phyloP scores from a whole-genome alignment of 2,113 vertebrate genomes.

The Gasterosteus nipponicus region DNA sequence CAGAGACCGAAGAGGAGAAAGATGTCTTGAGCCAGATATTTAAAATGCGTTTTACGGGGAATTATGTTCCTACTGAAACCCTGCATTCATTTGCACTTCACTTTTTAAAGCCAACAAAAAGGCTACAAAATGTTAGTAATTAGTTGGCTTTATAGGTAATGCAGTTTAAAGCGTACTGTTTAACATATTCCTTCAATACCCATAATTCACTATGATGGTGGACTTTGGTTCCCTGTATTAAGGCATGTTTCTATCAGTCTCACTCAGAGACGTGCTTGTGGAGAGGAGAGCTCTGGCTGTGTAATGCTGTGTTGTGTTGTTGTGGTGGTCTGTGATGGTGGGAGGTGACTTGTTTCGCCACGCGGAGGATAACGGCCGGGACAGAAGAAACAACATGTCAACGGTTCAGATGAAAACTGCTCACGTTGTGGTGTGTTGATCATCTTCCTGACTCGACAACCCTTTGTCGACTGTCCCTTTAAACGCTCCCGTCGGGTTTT shows the following conservation, averaged over 20 bases:
- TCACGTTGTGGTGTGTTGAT: neutral
- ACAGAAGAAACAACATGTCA: neutral
- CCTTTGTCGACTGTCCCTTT: conserved; percentile 9
- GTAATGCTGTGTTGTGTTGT: neutral
- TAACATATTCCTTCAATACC: neutral
- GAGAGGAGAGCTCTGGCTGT: neutral
- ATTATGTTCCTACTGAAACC: neutral
- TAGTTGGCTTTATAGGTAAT: neutral
- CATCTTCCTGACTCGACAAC: neutral
- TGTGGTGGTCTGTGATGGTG: conserved; percentile 6
- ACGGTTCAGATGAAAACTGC: neutral
- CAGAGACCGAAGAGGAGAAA: neutral
- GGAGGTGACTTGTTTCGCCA: conserved; percentile 15
- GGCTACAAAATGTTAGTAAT: neutral
- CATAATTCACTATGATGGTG: neutral
- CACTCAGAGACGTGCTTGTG: neutral
- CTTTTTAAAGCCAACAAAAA: too few relatives aligned
- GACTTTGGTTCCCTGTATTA: neutral
- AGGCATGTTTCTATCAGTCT: neutral
- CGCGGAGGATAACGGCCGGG: neutral
- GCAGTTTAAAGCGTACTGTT: too few relatives aligned
- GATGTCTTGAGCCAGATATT: neutral
- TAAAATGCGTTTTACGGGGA: neutral
- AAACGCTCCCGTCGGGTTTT: conserved; percentile 16
- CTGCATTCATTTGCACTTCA: neutral